These are phyloP conservation scores for Sclerodermus sp. DNA, from an alignment of 2,888 invertebrate genomes.

Conservation along the genomic window DNA sequence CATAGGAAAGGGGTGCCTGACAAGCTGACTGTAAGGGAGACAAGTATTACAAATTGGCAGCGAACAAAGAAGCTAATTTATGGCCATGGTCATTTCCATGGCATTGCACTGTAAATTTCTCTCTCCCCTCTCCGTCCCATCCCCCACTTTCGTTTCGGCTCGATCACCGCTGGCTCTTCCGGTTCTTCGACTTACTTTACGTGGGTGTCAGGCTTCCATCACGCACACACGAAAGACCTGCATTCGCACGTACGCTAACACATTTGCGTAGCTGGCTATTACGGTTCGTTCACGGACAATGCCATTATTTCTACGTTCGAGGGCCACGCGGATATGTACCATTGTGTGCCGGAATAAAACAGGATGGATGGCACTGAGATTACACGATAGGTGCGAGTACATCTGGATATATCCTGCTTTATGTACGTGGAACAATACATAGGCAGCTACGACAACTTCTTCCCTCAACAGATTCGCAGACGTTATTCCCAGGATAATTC, in stretches of 20 bases:
- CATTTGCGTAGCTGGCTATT: conserved; percentile 14
- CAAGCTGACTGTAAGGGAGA: too few relatives aligned
- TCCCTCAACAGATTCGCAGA: too few relatives aligned
- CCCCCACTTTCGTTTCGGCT: too few relatives aligned
- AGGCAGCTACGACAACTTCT: conserved; percentile 28
- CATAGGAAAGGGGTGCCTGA: too few relatives aligned
- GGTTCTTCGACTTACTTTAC: conserved; percentile 13
- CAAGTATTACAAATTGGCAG: too few relatives aligned
- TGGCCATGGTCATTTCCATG: conserved; percentile 12
- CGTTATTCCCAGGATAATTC: too few relatives aligned
- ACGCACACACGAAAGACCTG: not conserved
- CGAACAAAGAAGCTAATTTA: conserved; percentile 6
- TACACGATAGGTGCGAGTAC: conserved; percentile 25
- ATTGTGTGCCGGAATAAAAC: conserved; percentile 24
- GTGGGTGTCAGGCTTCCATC: conserved; percentile 15
- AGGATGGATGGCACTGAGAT: conserved; percentile 28
- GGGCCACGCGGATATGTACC: conserved; percentile 24
- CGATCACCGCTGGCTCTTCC: conserved; percentile 8
- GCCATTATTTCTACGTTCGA: conserved; percentile 31
- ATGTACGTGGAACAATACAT: conserved; percentile 16
- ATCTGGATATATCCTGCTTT: conserved; percentile 23
- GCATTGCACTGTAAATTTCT: conserved; percentile 9
- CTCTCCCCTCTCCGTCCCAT: not conserved
- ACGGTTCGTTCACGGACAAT: conserved; percentile 23
- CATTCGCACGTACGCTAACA: not conserved